Base-by-base conservation (phyloP, 2,888 invertebrate genomes). In the Mellilla xanthometata region DNA sequence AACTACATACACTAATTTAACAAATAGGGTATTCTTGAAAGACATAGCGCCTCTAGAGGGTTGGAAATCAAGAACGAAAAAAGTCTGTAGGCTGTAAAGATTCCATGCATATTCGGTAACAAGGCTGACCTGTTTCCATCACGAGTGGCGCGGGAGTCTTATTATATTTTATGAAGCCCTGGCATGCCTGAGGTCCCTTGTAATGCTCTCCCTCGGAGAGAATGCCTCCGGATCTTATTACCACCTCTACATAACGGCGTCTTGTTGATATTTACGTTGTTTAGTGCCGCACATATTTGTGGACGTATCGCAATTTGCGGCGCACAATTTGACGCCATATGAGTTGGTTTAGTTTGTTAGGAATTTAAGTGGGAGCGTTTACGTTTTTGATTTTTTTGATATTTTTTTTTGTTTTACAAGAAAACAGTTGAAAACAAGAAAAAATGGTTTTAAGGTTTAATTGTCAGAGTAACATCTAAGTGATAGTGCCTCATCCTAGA, bases 131-230 rank as follows among this genome's bases (percentile, higher is more conserved):
- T n/a, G n/a, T n/a, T n/a, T n/a, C 65, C 68, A 68, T 67, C 66
- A 68, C 65, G n/a, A n/a, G n/a, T 54, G 35, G 49, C 68, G 54
- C 52, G 69, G 72, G 75, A 72, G 72, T 79, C 83, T 85, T 83
- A 81, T 87, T 85, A 87, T 84, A 85, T 85, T 86, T 87, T 84
- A 85, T 81, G 82, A 75, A 68, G 68, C 74, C 70, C 70, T 63
- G 73, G 74, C 72, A 76, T 71, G 74, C 74, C 73, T 71, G 66
- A 71, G 72, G 72, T 74, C 71, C 64, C 65, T 67, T 66, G 72
- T 80, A 75, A 78, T 74, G 70, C 70, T 70, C 66, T 65, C 70
- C 75, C 70, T 76, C 69, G 67, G 62, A 62, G 59, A 62, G 68
- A 75, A 76, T 70, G 69, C 72, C 64, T 63, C 66, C 70, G 63